A percentile compares a stretch with the other conserved stretches of the same genome.
phyloP scores from a whole-genome alignment of 2,113 vertebrate species.

The Corvus hawaiiensis region DNA sequence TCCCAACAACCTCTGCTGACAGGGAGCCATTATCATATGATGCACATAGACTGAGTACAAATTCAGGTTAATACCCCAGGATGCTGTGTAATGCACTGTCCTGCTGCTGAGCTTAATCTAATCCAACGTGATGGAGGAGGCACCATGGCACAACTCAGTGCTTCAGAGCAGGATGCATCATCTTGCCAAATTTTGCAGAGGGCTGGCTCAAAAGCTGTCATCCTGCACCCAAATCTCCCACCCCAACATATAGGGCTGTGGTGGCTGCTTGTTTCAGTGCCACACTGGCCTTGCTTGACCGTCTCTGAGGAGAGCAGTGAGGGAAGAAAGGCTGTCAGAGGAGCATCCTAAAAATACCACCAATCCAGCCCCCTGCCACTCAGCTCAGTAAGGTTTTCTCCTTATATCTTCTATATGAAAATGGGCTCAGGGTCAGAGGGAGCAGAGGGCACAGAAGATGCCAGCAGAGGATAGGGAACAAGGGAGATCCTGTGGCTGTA shows the following conservation, averaged over 20 bases:
- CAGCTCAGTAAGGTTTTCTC: neutral
- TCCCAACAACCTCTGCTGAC: neutral
- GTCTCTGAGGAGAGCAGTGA: neutral
- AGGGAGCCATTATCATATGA: constrained; percentile 4
- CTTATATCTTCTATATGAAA: rapidly evolving
- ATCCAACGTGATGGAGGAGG: neutral
- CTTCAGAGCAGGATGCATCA: neutral
- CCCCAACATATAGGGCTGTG: rapidly evolving
- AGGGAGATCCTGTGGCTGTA: neutral
- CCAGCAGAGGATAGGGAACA: neutral
- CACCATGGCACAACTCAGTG: neutral
- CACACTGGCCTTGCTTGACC: neutral
- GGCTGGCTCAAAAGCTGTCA: neutral
- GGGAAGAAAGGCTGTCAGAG: neutral
- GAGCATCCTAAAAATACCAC: neutral
- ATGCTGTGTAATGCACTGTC: neutral
- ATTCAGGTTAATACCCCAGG: neutral
- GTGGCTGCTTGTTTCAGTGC: neutral
- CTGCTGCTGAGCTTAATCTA: neutral
- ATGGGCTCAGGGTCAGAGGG: neutral
- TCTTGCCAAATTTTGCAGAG: neutral
- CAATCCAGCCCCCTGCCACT: neutral
- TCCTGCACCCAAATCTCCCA: neutral
- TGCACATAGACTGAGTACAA: neutral
- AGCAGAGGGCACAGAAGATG: neutral